phyloP scores from a whole-genome alignment of 2,797 vertebrate species.

The Pseudochaenichthys georgianus region DNA sequence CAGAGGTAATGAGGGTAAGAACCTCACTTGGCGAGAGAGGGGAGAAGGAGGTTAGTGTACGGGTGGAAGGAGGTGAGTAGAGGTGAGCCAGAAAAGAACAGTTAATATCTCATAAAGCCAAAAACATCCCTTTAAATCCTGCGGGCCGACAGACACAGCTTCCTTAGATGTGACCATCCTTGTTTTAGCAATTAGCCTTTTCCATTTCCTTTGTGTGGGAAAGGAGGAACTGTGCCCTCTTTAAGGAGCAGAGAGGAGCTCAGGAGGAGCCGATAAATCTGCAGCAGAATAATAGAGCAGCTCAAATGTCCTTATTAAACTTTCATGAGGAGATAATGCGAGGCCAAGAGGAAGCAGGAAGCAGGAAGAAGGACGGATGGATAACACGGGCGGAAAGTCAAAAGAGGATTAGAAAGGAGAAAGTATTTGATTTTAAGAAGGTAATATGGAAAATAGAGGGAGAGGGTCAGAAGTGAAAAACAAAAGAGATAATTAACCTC shows the following conservation, averaged over 20 bases:
- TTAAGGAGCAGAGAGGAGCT: conserved; percentile 73
- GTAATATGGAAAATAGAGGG: not conserved
- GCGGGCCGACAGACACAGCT: conserved; percentile 30
- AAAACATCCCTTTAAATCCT: conserved; percentile 30
- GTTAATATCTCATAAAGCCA: conserved; percentile 32
- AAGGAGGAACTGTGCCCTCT: conserved; percentile 60
- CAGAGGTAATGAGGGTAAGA: too few relatives aligned
- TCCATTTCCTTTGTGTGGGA: conserved; percentile 45
- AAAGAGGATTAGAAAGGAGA: conserved; percentile 36
- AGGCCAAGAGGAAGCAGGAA: conserved; percentile 47
- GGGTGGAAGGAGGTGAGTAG: too few relatives aligned
- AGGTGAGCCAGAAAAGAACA: not conserved
- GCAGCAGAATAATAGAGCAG: conserved; percentile 75
- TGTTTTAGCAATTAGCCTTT: conserved; percentile 25
- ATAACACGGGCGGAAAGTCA: conserved; percentile 38
- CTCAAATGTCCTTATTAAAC: conserved; percentile 82
- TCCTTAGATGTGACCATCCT: conserved; percentile 33
- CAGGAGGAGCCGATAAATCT: conserved; percentile 72
- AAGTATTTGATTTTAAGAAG: conserved; percentile 27
- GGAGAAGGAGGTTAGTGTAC: too few relatives aligned
- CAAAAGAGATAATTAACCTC: conserved; percentile 28
- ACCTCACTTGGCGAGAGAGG: too few relatives aligned
- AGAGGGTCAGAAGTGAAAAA: conserved; percentile 23
- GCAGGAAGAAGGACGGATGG: conserved; percentile 25
- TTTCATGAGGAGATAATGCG: conserved; percentile 81